These are phyloP conservation scores for Platysteira castanea DNA, from an alignment of 2,113 vertebrate species.

Conservation along the genomic window DNA sequence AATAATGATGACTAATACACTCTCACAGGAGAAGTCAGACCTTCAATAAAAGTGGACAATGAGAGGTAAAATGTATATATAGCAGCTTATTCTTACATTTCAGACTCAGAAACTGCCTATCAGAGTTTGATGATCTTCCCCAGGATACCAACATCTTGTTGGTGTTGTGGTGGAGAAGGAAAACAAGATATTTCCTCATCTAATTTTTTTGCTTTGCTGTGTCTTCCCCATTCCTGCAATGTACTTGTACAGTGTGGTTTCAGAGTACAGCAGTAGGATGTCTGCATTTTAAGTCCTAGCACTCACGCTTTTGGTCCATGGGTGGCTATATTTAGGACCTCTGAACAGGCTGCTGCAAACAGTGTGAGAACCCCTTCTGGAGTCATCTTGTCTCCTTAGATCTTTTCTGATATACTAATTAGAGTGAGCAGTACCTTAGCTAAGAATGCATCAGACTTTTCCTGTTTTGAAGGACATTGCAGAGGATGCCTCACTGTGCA, in stretches of 20 bases:
- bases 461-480: background rate
- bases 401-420: background rate
- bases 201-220: background rate
- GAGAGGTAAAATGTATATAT: background rate
- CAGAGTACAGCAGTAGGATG: background rate
- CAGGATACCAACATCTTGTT: background rate
- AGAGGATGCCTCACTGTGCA: background rate
- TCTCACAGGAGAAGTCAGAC: background rate
- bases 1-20: background rate
- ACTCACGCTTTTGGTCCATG: background rate
- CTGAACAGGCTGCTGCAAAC: background rate
- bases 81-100: background rate
- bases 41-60: background rate
- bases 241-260: background rate
- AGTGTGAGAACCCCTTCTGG: background rate
- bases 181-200: background rate
- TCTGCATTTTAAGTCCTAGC: background rate
- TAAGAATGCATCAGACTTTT: background rate
- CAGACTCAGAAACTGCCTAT: background rate
- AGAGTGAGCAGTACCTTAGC: background rate
- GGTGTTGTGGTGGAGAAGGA: background rate
- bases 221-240: background rate
- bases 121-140: background rate
- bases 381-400: background rate
- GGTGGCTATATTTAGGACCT: background rate